Evolutionary conservation across 2,113 vertebrate species (phyloP), one percentile per base, ranked within the genome.

Genomic region (Rafetus swinhoei): DNA sequence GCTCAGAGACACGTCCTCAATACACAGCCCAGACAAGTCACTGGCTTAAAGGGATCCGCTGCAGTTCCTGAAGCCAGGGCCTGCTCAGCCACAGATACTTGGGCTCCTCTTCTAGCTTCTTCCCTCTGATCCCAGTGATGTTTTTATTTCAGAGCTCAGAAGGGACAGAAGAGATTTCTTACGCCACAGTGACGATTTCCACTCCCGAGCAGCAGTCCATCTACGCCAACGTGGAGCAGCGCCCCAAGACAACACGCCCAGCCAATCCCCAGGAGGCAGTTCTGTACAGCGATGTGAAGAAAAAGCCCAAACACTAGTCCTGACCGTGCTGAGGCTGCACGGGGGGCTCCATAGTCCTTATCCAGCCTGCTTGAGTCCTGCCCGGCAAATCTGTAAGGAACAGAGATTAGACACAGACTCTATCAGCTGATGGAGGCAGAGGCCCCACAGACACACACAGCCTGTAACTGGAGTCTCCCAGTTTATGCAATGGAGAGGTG

Each of bases 51-150:
- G 39, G 39, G 32, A 69, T 16, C 65, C 39, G 1, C 22, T 25
- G 39, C 39, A 45, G 9, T 24, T 32, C 0, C 0, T 0, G 35
- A 59, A n/a, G 55, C 56, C 55, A 15, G 24, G 14, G 14, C 5
- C 81, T 25, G n/a, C 5, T 45, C 55, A 10, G n/a, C 13, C 6
- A 1, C n/a, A 39, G 35, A 25, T 5, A 25, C 81, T 3, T 9
- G 81, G 81, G 24, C n/a, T 45, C 35, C 80, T 16, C 24, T 27
- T 59, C 32, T n/a, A 14, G 8, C 24, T 16, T 3, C 4, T 27
- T 35, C 14, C 16, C 35, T 57, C 22, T 25, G 22, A 39, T 18
- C 0, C 45, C 45, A 72, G 74, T 4, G 19, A 15, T 76, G 7
- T 0, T 19, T 88, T 90, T 45, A 92, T 8, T 94, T 94, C 69